Evolutionary conservation across 2,113 vertebrate species (phyloP).

Genomic region (Psilopogon haemacephalus): DNA sequence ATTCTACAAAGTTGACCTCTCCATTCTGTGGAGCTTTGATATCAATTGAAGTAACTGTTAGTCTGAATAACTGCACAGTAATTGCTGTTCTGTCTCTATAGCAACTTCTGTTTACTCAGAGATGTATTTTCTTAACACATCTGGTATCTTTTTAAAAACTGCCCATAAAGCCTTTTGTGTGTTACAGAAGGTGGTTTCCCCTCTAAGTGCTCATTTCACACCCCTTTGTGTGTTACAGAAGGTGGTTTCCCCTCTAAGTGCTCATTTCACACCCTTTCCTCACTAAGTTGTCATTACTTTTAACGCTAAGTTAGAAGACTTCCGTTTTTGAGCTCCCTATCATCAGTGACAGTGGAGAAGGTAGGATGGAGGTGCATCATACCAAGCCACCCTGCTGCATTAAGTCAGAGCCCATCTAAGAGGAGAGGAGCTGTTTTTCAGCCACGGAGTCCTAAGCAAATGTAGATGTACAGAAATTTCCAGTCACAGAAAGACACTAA

Average conservation of each 20-base stretch:
- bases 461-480: neutral
- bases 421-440: neutral
- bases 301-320: neutral
- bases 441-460: neutral
- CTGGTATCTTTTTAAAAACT: neutral
- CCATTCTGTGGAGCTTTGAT: neutral
- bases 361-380: neutral
- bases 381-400: accelerated
- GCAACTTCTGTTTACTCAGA: neutral
- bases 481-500: no score
- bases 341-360: neutral
- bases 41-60: neutral
- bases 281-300: neutral
- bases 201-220: neutral
- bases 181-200: neutral
- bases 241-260: neutral
- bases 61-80: neutral
- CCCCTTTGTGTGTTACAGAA: neutral
- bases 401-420: neutral
- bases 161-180: neutral
- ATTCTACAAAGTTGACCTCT: neutral
- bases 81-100: neutral
- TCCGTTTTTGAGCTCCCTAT: neutral
- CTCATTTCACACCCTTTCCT: neutral
- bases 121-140: accelerated